Evolutionary conservation across 2,888 invertebrate species (phyloP).

Genomic region (Habroteleia sp.): DNA sequence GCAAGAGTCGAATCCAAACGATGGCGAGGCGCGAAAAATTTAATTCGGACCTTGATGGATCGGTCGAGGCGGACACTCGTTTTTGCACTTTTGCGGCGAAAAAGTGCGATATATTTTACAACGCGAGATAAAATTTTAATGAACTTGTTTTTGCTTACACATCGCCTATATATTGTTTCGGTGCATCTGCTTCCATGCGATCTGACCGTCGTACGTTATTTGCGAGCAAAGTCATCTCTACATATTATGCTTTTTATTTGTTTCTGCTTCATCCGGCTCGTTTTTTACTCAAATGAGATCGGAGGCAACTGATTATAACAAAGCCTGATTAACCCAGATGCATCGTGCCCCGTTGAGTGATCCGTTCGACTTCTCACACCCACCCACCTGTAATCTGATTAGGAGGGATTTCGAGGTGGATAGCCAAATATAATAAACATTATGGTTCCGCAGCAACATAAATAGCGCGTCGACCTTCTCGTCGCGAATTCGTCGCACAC

Average conservation of each 20-base stretch:
- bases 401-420: conserved; percentile 52
- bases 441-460: conserved; percentile 61
- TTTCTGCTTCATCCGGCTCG: conserved; percentile 43
- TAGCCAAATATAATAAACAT: conserved; percentile 62
- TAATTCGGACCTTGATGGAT: not conserved
- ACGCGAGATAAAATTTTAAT: conserved; percentile 4
- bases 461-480: conserved; percentile 60
- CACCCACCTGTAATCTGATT: conserved; percentile 65
- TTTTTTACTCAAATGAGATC: conserved; percentile 46
- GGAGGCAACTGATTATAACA: conserved; percentile 44
- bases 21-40: too few relatives aligned
- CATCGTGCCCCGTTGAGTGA: conserved; percentile 49
- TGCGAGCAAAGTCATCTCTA: conserved; percentile 39
- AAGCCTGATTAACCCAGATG: conserved; percentile 64
- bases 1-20: too few relatives aligned
- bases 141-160: conserved; percentile 25
- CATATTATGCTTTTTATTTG: conserved; percentile 26
- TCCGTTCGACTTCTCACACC: conserved; percentile 64
- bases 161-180: conserved; percentile 13
- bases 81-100: not conserved
- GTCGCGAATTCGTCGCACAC: conserved; percentile 66
- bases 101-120: not conserved
- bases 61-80: not conserved
- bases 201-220: conserved; percentile 18
- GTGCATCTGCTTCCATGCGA: conserved; percentile 2